Base-by-base conservation (phyloP, 1,140 invertebrate species). In the Aphelenchoides fujianensis region DNA sequence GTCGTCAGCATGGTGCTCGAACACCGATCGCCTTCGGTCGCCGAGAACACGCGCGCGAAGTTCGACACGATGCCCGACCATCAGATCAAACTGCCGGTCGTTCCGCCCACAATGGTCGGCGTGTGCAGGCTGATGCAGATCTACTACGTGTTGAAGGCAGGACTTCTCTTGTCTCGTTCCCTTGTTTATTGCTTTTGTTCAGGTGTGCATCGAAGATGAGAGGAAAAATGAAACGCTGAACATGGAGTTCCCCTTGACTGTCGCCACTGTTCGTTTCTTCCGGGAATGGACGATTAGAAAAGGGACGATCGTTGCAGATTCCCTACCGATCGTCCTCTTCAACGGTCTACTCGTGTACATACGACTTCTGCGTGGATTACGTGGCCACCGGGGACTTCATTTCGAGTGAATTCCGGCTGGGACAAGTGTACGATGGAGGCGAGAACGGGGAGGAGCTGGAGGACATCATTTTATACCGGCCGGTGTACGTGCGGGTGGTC, bases 351-450 rank as follows among this genome's bases (percentile, higher is more conserved):
- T 31, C 12, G 19, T 12, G 0, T 59, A 36, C 36, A 41, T 75
- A 53, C 36, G 76, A 84, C 37, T 81, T 79, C 32, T 82, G 80
- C 66, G 71, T 73, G 7, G 64, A 83, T 69, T 89, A 90, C 75
- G 90, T 91, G 0, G 91, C 92, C 85, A 91, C 91, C 19, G 91
- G 91, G 0, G 89, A 89, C 82, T 92, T 92, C 85, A 90, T 91
- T 34, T 91, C 90, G 23, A 90, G 91, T 0, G 91, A 92, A 85
- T 92, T 92, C 83, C 88, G 91, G 36, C 82, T 92, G 5, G 91
- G 91, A 1, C 90, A 92, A 84, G 91, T 92, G 2, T 92, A 92
- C 83, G 91, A 92, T 84, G 68, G 32, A 7, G 73, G n/a, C n/a
- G n/a, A 74, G n/a, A 63, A 69, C 27, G 71, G 57, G 12, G 68